Percentiles rank a stretch among this genome's conserved stretches.
These are phyloP conservation scores for Periplaneta americana DNA, from an alignment of 1,140 invertebrate genomes.

Conservation along the genomic window DNA sequence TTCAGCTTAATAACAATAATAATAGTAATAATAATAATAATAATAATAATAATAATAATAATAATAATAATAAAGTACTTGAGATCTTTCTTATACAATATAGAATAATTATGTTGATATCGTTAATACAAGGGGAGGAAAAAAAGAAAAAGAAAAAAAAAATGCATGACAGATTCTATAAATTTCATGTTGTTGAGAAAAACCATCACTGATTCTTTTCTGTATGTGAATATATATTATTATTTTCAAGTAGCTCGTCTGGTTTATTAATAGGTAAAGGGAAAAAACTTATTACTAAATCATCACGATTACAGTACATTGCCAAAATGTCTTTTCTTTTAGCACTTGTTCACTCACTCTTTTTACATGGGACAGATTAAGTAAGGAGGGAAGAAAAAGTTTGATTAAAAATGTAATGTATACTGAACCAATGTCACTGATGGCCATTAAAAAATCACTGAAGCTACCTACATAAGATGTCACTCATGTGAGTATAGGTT, in stretches of 20 bases:
- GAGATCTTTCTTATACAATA: not conserved
- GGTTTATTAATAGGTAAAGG: not conserved
- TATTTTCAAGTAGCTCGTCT: not conserved
- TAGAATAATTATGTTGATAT: not conserved
- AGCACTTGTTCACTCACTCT: not conserved
- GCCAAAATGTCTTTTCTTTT: not conserved
- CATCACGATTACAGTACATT: not conserved
- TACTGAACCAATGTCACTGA: not conserved
- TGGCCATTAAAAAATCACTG: conserved; percentile 3
- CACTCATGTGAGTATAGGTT: not conserved
- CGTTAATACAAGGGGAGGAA: not conserved
- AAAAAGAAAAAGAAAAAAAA: not conserved
- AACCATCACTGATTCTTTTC: not conserved
- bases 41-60: not conserved
- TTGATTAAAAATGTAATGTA: not conserved
- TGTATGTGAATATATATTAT: not conserved
- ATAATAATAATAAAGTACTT: not conserved
- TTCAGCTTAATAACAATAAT: not conserved
- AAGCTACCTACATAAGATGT: not conserved
- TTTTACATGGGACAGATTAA: not conserved
- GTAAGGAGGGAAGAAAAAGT: not conserved
- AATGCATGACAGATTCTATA: not conserved
- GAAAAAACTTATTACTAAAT: not conserved
- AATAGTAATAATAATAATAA: not conserved
- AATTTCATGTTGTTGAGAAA: not conserved